phyloP scores from a whole-genome alignment of 2,888 invertebrate species.

The Cheilosia soror region DNA sequence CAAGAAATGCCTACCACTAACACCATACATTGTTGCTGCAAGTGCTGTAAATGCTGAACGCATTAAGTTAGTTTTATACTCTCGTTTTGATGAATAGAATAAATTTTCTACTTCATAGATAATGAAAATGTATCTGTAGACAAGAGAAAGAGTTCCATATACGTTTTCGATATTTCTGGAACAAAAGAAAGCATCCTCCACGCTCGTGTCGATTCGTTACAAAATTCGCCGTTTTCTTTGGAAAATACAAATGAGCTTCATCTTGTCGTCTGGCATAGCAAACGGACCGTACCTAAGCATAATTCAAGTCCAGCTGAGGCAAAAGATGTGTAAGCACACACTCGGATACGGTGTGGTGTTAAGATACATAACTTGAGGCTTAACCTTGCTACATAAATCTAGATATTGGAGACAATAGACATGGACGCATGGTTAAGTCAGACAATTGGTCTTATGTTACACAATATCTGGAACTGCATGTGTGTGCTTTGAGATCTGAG shows the following conservation, averaged over 20 bases:
- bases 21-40: conserved; percentile 22
- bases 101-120: conserved; percentile 43
- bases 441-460: conserved; percentile 72
- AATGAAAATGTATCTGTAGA: conserved; percentile 40
- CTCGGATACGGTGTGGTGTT: conserved; percentile 28
- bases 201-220: conserved; percentile 22
- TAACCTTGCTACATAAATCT: conserved; percentile 75
- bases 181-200: conserved; percentile 56
- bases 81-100: conserved; percentile 12
- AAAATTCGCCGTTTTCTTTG: conserved; percentile 35
- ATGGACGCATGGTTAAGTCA: conserved; percentile 68
- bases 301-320: conserved; percentile 67
- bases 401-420: conserved; percentile 73
- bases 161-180: conserved; percentile 38
- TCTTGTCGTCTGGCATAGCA: conserved; percentile 32
- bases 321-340: conserved; percentile 46
- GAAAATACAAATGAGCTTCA: conserved; percentile 33
- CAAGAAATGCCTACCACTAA: conserved; percentile 21
- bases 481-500: conserved; percentile 27
- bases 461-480: conserved; percentile 58
- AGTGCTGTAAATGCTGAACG: not conserved
- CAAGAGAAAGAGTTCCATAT: conserved; percentile 44
- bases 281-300: conserved; percentile 54
- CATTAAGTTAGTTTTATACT: conserved; percentile 19
- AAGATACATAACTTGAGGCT: conserved; percentile 51